Evolutionary conservation across 2,797 vertebrate genomes (phyloP).

Genomic region (Euphonia xanthogaster): DNA sequence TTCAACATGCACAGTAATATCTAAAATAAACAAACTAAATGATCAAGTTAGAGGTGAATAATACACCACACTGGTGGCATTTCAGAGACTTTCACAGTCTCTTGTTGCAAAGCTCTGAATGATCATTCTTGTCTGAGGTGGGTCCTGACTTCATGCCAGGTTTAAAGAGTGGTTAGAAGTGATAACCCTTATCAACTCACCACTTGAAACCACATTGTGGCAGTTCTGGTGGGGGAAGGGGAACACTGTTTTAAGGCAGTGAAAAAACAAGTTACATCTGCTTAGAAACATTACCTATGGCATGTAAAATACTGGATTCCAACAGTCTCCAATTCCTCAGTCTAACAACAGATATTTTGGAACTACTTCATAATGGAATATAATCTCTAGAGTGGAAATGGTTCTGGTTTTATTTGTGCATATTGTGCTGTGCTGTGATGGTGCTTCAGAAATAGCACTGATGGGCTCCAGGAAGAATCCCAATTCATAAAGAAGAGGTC

Average conservation of each 20-base stretch:
- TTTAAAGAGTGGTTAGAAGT: not conserved
- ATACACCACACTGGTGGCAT: not conserved
- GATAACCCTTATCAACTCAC: constrained; percentile 11
- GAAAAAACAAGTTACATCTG: not conserved
- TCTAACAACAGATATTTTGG: not conserved
- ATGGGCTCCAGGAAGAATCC: not conserved
- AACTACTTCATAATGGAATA: not conserved
- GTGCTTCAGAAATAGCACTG: constrained; percentile 6
- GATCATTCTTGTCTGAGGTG: not conserved
- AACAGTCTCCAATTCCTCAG: not conserved
- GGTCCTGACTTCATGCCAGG: not conserved
- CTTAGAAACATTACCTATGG: not conserved
- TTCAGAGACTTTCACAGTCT: not conserved
- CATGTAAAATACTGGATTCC: not conserved
- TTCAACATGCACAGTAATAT: not conserved
- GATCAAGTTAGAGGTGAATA: not conserved
- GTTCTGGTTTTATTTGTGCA: not conserved
- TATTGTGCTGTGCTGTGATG: not conserved
- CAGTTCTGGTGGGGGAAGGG: not conserved
- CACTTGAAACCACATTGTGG: not conserved
- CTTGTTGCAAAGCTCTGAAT: not conserved
- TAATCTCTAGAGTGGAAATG: not conserved
- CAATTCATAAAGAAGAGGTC: not conserved
- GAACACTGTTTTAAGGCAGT: not conserved
- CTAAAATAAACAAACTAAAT: not conserved